Evolutionary conservation across 2,888 invertebrate species (phyloP), one percentile per base, ranked within the genome.

Genomic region (Metallyticus violacea): DNA sequence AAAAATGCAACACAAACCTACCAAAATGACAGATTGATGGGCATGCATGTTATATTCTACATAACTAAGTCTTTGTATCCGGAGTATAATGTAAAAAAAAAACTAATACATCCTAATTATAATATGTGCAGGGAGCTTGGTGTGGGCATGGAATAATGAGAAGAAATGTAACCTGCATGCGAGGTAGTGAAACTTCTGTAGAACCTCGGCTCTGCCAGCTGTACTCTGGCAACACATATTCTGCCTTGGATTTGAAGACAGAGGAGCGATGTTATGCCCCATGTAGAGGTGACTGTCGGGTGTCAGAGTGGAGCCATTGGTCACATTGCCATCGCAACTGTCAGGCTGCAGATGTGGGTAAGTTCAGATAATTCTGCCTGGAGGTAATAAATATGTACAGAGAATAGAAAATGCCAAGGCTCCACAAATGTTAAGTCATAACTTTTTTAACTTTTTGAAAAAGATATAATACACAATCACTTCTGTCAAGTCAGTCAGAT

Each of bases 281-380:
- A 1, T 92, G 92, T 87, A 90, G 90, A 78, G 90, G 91, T 26
- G 92, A 92, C 87, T 92, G 92, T 88, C 90, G 90, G 22, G 90
- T 92, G 76, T 90, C 91, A 4, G 90, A 91, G 7, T 92, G 92
- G 92, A 90, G 91, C 9, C 90, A 90, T 25, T 92, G 92, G 92
- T 91, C 91, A 0, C 90, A 91, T 30, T 92, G 92, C 88, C 91
- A 91, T 85, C 89, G 90, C 0, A 90, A 90, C 85, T 91, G 91
- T 86, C 89, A 89, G 77, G 88, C 86, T 26, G 81, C 86, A 25
- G 88, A 86, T 25, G 85, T 87, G 82, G 90, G 90, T 90, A 87
- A 86, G 85, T 85, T 5, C 77, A 26, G 7, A 26, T 2, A 7
- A 1, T 22, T 78, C 78, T 7, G 1, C 4, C 25, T 26, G 9